phyloP scores from a whole-genome alignment of 1,140 invertebrate species.

The Diabrotica virgifera region DNA sequence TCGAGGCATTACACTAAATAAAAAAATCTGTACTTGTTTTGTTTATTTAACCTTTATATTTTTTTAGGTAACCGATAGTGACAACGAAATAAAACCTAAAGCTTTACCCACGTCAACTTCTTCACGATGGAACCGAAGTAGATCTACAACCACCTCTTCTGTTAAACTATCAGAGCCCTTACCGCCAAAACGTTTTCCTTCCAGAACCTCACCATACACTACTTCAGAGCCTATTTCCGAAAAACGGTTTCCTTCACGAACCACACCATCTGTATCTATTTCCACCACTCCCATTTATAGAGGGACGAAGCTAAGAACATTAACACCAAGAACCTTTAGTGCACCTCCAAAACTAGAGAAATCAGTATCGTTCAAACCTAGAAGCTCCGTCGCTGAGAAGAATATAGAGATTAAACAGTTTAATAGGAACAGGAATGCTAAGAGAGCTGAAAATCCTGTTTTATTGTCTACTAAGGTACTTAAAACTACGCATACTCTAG shows the following conservation, averaged over 20 bases:
- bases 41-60: background rate
- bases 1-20: too few relatives aligned
- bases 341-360: background rate
- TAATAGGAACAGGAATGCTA: background rate
- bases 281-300: background rate
- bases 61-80: background rate
- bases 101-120: background rate
- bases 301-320: background rate
- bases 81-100: background rate
- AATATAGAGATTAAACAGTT: background rate
- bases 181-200: background rate
- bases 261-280: background rate
- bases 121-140: background rate
- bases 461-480: constrained; percentile 5
- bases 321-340: background rate
- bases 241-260: background rate
- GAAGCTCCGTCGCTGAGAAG: background rate
- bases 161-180: background rate
- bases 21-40: too few relatives aligned
- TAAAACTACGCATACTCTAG: too few relatives aligned
- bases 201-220: background rate
- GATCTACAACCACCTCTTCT: background rate
- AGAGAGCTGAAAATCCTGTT: background rate
- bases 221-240: background rate
- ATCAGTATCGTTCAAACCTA: background rate